Percentiles rank a stretch among this genome's conserved stretches.
Evolutionary conservation across 1,140 invertebrate genomes (phyloP).

Genomic region (Pogonus chalceus): DNA sequence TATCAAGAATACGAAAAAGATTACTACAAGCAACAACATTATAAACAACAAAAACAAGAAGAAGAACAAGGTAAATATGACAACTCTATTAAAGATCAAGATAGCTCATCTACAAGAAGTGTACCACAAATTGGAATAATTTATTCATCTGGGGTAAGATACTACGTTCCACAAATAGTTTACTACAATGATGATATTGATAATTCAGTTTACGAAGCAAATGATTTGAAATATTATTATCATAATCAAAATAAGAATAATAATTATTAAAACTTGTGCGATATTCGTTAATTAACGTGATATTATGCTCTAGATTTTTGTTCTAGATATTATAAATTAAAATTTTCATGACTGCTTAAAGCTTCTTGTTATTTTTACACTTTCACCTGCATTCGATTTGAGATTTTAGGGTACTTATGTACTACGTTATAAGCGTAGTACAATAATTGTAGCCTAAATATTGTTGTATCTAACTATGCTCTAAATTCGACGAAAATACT

Average conservation of each 20-base stretch:
- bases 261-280: not conserved
- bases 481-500: no score
- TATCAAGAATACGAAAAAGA: constrained; percentile 23
- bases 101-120: not conserved
- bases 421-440: no score
- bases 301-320: not conserved
- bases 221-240: constrained; percentile 26
- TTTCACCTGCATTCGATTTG: no score
- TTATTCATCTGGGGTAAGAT: constrained; percentile 30
- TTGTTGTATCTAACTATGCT: no score
- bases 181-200: constrained; percentile 21
- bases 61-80: constrained; percentile 6
- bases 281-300: not conserved
- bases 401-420: no score
- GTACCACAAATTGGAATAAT: constrained; percentile 32
- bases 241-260: constrained; percentile 2
- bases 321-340: not conserved
- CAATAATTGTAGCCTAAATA: no score
- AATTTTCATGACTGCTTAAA: not conserved
- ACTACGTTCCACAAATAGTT: constrained; percentile 32
- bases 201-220: constrained; percentile 29
- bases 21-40: constrained; percentile 8
- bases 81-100: constrained; percentile 9
- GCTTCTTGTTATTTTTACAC: no score
- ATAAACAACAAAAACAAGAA: no score